Evolutionary conservation across 2,797 vertebrate genomes (phyloP), one percentile per base, ranked within the genome.

Genomic region (Gallinago stenura): DNA sequence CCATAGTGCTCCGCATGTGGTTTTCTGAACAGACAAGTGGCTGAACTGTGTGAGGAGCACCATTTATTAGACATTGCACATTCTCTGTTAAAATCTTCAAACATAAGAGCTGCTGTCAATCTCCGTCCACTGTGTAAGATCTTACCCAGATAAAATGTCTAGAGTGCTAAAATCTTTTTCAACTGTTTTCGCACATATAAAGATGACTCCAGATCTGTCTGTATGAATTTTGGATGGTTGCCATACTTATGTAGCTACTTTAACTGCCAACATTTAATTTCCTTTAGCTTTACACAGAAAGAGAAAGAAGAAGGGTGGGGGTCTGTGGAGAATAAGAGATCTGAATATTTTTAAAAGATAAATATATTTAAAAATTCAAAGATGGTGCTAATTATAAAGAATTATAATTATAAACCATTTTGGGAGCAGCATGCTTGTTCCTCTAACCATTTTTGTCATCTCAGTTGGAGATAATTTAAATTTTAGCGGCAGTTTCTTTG

Each of bases 161-260:
- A 57, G 62, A 90, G 53, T 94, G 83, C 28, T 89, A 95, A 96
- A 97, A 78, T 73, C n/a, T 83, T 90, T 92, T 73, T 90, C 77
- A 61, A 83, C 33, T 84, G 70, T 93, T 95, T 96, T 92, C 66
- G 35, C 79, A 94, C 58, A 85, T 94, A 10, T 66, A 83, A 75
- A 69, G 68, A 91, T 85, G 39, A 87, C 46, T 96, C 46, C 84
- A 95, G 77, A 90, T 87, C 58, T 93, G 80, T 68, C 95, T 95
- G 90, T 86, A 69, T 89, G 80, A 92, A 84, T 90, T 75, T 71
- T 97, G 97, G 97, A 94, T 66, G 53, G 26, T 91, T 97, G 94
- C 94, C 96, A 97, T 33, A 85, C 88, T 94, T 96, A 94, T 95
- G 95, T 82, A 95, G 90, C 37, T 95, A 65, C 68, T 92, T 88